These are phyloP conservation scores for Eulithis testata DNA, from an alignment of 2,888 invertebrate genomes.

Conservation along the genomic window DNA sequence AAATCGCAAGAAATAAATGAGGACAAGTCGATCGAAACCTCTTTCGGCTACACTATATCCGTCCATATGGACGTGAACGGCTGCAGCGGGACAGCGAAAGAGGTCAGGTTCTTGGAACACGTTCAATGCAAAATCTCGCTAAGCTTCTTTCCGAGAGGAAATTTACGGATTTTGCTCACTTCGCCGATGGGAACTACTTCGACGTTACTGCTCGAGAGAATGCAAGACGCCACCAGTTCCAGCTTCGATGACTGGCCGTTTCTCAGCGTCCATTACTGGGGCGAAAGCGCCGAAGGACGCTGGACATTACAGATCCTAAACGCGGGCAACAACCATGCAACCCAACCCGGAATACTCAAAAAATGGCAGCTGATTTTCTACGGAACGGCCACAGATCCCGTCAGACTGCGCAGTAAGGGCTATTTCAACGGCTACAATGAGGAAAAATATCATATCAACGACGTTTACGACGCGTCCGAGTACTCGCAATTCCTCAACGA, in stretches of 20 bases:
- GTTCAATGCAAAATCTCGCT: conserved; percentile 98
- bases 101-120: conserved; percentile 96
- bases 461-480: conserved; percentile 85
- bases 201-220: conserved; percentile 96
- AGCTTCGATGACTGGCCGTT: conserved; percentile 99
- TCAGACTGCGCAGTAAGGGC: conserved; percentile 87
- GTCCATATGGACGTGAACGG: conserved; percentile 96
- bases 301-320: conserved; percentile 93
- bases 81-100: conserved; percentile 93
- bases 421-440: conserved; percentile 72
- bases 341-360: conserved; percentile 93
- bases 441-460: conserved; percentile 86
- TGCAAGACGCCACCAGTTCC: conserved; percentile 94
- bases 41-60: conserved; percentile 90
- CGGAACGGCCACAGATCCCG: conserved; percentile 95
- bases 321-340: conserved; percentile 91
- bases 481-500: conserved; percentile 84
- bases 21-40: conserved; percentile 91
- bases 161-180: conserved; percentile 93
- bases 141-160: conserved; percentile 96
- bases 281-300: conserved; percentile 94
- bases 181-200: conserved; percentile 98
- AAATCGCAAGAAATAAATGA: conserved; percentile 94
- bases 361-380: conserved; percentile 99
- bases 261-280: conserved; percentile 99